Evolutionary conservation across 2,113 vertebrate species (phyloP), one percentile per base, ranked within the genome.

Genomic region (Felis chaus): DNA sequence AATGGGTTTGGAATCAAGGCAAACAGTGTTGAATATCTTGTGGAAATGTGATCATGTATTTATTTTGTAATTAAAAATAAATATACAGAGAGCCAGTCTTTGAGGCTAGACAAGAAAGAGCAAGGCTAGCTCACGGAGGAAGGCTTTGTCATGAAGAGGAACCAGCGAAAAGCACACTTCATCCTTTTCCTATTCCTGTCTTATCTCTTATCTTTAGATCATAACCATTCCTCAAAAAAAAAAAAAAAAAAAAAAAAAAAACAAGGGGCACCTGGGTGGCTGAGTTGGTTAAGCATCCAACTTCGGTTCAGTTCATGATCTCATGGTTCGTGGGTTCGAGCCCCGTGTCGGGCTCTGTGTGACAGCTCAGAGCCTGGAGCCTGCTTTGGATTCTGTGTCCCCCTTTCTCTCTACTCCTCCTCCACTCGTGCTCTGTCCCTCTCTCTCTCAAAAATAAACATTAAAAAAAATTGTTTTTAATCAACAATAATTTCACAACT

Each of bases 31-130:
- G 14, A 74, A 31, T 80, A 79, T n/a, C 50, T 89, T 82, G 19
- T 55, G 19, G 25, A 53, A 96, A 79, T n/a, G 36, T 55, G 65
- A 36, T 78, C 78, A 53, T 23, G 23, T 33, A 29, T 55, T 90
- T 66, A 83, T 96, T 97, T 79, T 61, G 8, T 65, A 87, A 96
- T 88, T 97, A 79, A 83, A 95, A 92, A 79, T 66, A 94, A 92
- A 9, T 48, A 50, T 15, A 41, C 63, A 90, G 68, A 91, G 79
- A 89, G 50, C 39, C 84, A 82, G 39, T 21, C 9, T 61, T 76
- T 76, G 53, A 92, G 63, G 45, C 31, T 50, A 80, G 50, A n/a
- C 29, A 36, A 86, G 50, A 57, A 89, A 93, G 89, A 89, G 68
- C 27, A 36, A 85, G 39, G 36, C 36, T 21, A 63, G 39, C 21